phyloP scores from a whole-genome alignment of 2,888 invertebrate genomes.

The Drosophila percnosoma region DNA sequence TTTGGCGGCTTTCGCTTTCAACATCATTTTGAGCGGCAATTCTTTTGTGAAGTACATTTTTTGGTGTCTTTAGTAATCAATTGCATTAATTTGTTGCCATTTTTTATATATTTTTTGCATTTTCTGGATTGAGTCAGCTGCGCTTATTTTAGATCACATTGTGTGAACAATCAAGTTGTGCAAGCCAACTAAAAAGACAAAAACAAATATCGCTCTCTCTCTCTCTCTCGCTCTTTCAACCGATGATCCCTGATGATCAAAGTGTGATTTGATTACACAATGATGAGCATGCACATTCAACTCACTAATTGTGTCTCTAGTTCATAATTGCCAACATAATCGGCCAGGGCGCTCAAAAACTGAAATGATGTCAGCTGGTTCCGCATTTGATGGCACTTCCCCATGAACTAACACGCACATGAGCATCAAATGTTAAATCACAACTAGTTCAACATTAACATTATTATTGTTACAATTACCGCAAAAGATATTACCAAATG shows the following conservation, averaged over 20 bases:
- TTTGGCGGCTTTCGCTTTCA: conserved; percentile 19
- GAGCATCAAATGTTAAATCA: conserved; percentile 15
- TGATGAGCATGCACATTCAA: conserved; percentile 19
- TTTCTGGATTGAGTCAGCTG: conserved; percentile 37
- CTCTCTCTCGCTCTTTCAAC: not conserved
- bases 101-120: not conserved
- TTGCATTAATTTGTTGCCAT: conserved; percentile 37
- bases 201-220: conserved; percentile 22
- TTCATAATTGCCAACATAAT: conserved; percentile 35
- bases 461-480: conserved; percentile 70
- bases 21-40: conserved; percentile 43
- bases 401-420: conserved; percentile 13
- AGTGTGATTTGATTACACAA: conserved; percentile 20
- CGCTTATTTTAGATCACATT: conserved; percentile 29
- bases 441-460: conserved; percentile 32
- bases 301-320: conserved; percentile 22
- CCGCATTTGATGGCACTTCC: conserved; percentile 58
- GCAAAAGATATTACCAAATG: conserved; percentile 67
- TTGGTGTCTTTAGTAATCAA: conserved; percentile 29
- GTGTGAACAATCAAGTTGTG: conserved; percentile 36
- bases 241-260: conserved; percentile 17
- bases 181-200: conserved; percentile 25
- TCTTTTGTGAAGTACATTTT: conserved; percentile 52
- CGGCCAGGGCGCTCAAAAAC: conserved; percentile 5
- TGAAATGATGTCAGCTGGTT: conserved; percentile 67